Evolutionary conservation across 1,140 invertebrate species (phyloP).

Genomic region (Caenorhabditis inopinata): DNA sequence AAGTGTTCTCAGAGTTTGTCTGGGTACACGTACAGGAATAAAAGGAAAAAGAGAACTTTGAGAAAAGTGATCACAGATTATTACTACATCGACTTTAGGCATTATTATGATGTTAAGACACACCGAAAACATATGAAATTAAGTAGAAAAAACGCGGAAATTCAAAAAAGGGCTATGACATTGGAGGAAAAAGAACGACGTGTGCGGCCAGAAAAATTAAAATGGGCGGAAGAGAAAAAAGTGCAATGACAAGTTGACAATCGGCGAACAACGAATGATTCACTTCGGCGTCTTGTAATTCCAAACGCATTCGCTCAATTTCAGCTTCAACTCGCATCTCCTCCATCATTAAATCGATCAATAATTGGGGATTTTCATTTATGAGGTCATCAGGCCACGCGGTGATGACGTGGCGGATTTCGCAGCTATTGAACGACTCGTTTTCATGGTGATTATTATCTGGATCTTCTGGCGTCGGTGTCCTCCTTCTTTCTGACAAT

Average conservation of each 20-base stretch:
- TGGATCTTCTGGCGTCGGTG: slow-evolving; percentile 22
- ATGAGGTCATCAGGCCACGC: not conserved
- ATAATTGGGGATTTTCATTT: slow-evolving; percentile 20
- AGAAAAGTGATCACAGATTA: not conserved
- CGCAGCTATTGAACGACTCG: not conserved
- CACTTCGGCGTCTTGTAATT: not conserved
- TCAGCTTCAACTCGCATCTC: slow-evolving; percentile 22
- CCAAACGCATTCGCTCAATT: slow-evolving; percentile 10
- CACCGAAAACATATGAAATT: not conserved
- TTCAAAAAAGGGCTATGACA: not conserved
- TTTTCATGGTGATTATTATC: not conserved
- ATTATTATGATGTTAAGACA: not conserved
- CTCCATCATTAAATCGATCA: slow-evolving; percentile 23
- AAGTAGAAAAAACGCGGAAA: slow-evolving; percentile 17
- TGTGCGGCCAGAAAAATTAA: slow-evolving; percentile 17
- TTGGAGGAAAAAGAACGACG: not conserved
- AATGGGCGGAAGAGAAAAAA: slow-evolving; percentile 34
- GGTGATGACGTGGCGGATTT: not conserved
- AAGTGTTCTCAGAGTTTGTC: not conserved
- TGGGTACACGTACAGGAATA: not conserved
- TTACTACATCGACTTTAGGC: not conserved
- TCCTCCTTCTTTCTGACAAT: slow-evolving; percentile 23
- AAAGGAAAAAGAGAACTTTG: not conserved
- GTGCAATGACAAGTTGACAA: slow-evolving; percentile 19
- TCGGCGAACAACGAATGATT: slow-evolving; percentile 19